These are phyloP conservation scores for Leptinotarsa texana DNA, from an alignment of 1,140 invertebrate genomes.

Conservation along the genomic window DNA sequence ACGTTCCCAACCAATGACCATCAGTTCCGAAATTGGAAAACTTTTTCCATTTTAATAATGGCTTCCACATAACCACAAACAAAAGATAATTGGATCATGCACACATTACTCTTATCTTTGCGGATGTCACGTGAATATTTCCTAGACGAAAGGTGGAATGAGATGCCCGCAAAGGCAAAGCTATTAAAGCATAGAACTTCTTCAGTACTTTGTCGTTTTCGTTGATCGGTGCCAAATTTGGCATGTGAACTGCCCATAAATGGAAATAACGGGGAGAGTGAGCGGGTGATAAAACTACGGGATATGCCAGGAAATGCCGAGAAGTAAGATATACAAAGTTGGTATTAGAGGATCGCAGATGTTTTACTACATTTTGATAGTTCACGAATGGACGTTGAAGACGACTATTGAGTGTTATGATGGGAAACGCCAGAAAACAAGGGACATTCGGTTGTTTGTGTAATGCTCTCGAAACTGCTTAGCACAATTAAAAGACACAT, in stretches of 20 bases:
- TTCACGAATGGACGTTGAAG: no score
- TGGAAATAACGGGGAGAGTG: conserved; percentile 1
- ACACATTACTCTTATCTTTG: background rate
- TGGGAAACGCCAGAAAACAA: no score
- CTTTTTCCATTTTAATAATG: no score
- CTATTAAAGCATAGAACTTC: conserved; percentile 3
- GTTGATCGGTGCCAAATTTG: conserved; percentile 2
- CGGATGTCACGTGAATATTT: background rate
- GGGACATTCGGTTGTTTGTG: no score
- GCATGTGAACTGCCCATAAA: background rate
- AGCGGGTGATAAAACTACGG: conserved; percentile 5
- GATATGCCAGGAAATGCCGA: background rate
- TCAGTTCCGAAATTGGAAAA: no score
- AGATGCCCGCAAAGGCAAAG: background rate
- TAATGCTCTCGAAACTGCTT: no score
- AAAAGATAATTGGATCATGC: background rate
- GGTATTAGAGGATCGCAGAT: background rate
- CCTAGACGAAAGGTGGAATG: background rate
- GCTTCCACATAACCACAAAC: no score
- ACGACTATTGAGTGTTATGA: no score
- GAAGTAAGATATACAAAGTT: background rate
- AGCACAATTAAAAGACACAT: no score
- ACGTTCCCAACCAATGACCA: no score
- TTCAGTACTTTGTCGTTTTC: conserved; percentile 1
- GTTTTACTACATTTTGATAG: conserved; percentile 2